Conservation (phyloP, 2,888 invertebrate species). For the Cataglyphis albicans region DNA sequence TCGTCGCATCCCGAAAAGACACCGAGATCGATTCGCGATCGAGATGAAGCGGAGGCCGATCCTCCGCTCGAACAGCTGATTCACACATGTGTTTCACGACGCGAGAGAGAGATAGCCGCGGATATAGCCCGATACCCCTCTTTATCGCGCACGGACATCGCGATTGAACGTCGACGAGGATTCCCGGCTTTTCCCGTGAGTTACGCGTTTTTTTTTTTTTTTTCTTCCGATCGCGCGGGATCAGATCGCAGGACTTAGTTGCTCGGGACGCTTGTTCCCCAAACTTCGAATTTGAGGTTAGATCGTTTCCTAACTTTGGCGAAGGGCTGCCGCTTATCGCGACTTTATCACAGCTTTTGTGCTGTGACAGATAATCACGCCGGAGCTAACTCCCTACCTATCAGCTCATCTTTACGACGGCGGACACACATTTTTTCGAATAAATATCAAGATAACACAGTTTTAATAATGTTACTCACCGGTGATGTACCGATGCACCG, state of each 20-base stretch:
- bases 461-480: not conserved
- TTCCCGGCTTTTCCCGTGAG: constrained; percentile 68
- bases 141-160: constrained; percentile 65
- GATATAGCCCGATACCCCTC: not conserved
- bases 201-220: constrained; percentile 38
- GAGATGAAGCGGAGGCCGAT: constrained; percentile 29
- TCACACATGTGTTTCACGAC: too few relatives aligned
- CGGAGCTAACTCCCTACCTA: constrained; percentile 3
- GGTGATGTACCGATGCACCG: too few relatives aligned
- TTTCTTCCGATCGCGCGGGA: constrained; percentile 12
- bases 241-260: constrained; percentile 40
- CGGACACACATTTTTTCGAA: not conserved
- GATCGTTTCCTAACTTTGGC: constrained; percentile 32
- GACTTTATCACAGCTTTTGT: constrained; percentile 16
- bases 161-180: constrained; percentile 57
- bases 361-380: constrained; percentile 2
- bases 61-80: not conserved
- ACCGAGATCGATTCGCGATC: constrained; percentile 28
- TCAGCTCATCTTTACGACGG: not conserved
- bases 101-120: not conserved
- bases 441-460: too few relatives aligned
- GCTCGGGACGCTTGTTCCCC: constrained; percentile 10
- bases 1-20: constrained; percentile 57
- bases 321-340: not conserved
- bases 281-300: constrained; percentile 39